Evolutionary conservation across 2,797 vertebrate genomes (phyloP), one percentile per base, ranked within the genome.

Genomic region (Micrastur ruficollis): DNA sequence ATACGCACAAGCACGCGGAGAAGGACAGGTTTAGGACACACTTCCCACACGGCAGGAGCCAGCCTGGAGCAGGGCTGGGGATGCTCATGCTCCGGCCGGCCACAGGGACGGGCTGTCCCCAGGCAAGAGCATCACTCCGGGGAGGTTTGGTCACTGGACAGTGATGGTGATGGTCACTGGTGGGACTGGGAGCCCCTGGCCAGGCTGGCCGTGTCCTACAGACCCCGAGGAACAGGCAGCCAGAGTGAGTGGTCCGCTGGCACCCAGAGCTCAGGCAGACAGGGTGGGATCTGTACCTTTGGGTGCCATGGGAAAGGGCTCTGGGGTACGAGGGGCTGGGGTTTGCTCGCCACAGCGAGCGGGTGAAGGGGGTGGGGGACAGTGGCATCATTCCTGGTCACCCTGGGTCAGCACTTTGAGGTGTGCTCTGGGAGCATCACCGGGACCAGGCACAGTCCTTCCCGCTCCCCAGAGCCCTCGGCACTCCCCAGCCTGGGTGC

Each of bases 51-150:
- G 36, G 71, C 81, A 78, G 42, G 36, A 86, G 42, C 34, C 67
- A 36, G 68, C 86, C 22, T 4, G 50, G 42, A 49, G 61, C 18
- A 13, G 65, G 50, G 44, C 44, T 46, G 59, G 79, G 79, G 42
- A 59, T 5, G 31, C 47, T 73, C 14, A 1, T 9, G 36, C 27
- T 56, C 49, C 9, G 4, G 12, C 18, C 2, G 4, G 52, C 47
- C 49, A 15, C 2, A 2, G 53, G n/a, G 14, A 66, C 1, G 4
- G 31, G 61, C 27, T 1, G 12, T 3, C 38, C 36, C 38, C 14
- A 0, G 36, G 36, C 2, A 3, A 22, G 14, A 36, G 50, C 66
- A 9, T 22, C 18, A 2, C 26, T 26, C 53, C 2, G 3, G 40
- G 38, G 40, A 9, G 22, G 20, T 44, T 7, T 11, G 65, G 47